Percentiles rank a stretch among this genome's conserved stretches.
Evolutionary conservation across 2,113 vertebrate species (phyloP).

Genomic region (Gila orcuttii): DNA sequence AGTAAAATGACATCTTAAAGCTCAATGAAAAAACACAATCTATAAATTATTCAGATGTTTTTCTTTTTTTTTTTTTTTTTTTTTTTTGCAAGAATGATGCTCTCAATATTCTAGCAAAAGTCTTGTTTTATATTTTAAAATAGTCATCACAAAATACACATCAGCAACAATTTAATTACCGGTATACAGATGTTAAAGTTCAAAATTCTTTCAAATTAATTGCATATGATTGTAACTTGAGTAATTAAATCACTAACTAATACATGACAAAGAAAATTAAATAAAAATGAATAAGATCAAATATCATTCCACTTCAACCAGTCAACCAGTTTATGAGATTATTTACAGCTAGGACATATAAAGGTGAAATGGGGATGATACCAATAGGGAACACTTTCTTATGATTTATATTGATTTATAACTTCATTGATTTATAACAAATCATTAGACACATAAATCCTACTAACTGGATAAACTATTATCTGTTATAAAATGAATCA

Average conservation of each 20-base stretch:
- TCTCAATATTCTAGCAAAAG: no score
- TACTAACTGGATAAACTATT: not conserved
- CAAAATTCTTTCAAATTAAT: not conserved
- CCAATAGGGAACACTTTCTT: not conserved
- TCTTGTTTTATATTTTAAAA: no score
- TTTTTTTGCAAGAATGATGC: no score
- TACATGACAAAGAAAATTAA: not conserved
- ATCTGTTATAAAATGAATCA: not conserved
- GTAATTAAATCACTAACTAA: not conserved
- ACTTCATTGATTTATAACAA: not conserved
- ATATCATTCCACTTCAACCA: not conserved
- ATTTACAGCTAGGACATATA: not conserved
- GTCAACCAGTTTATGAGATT: not conserved
- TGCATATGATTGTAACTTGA: not conserved
- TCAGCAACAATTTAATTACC: not conserved
- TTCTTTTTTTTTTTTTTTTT: no score
- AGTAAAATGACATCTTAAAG: not conserved
- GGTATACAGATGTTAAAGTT: not conserved
- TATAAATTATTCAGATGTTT: not conserved
- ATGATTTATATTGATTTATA: no score
- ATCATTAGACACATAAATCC: not conserved
- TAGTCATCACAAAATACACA: no score
- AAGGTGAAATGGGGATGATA: not conserved
- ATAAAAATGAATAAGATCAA: not conserved
- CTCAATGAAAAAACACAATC: not conserved